Base-by-base conservation (phyloP, 2,113 vertebrate species). In the Apeltes quadracus region DNA sequence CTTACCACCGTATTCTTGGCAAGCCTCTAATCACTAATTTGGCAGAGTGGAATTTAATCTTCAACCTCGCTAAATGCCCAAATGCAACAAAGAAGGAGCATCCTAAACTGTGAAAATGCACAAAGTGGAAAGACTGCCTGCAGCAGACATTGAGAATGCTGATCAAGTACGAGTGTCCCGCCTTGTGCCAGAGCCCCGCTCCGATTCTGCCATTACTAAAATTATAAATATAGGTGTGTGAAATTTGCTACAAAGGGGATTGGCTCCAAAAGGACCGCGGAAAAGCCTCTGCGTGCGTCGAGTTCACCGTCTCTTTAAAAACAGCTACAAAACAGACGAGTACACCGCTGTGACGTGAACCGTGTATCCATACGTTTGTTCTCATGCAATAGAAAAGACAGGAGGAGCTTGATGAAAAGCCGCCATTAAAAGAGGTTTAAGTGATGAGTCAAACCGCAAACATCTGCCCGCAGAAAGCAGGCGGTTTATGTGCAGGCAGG, bases 371-470 rank as follows among this genome's bases (percentile, higher is more conserved):
- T 20, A 43, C 25, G 44, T 46, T 46, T 36, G 14, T 6, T 13
- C 9, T 32, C 23, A 18, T 18, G 27, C 32, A 29, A 13, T 1
- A n/a, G 20, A 55, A 0, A 2, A 71, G 6, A 54, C 29, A 34
- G 53, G 32, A 39, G 15, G 12, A 54, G 39, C 9, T 71, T 58
- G 59, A 68, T 56, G 70, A 81, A 71, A 58, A 64, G 65, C 18
- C 14, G 11, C n/a, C 1, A 38, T 62, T 64, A 27, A 6, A n/a
- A 13, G 75, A 86, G 75, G 76, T 61, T 78, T 73, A 7, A 13
- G 43, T 20, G 61, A 71, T 72, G 82, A 87, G 63, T 83, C 0
- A 61, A 61, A 65, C 32, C 15, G 15, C 15, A 25, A 50, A 10
- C 16, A 27, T 1, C 61, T 62, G 48, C 18, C 12, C 13, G 20